Conservation (phyloP, 92 coral and sea anemone species). For the Porites cylindrica region DNA sequence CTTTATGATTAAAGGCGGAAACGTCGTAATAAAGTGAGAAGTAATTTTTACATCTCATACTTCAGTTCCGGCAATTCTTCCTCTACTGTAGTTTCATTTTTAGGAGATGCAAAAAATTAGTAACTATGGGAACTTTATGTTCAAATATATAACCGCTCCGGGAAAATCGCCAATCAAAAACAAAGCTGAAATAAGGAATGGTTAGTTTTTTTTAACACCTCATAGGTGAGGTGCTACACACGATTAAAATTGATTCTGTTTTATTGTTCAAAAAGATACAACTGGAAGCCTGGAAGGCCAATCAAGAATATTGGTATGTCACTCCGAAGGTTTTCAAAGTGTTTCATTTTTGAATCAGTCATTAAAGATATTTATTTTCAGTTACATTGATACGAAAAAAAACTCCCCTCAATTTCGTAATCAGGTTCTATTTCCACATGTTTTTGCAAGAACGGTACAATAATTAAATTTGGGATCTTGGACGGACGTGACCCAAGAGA, state of each 20-base stretch:
- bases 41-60: background rate
- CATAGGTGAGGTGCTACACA: background rate
- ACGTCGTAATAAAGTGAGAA: background rate
- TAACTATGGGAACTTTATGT: background rate
- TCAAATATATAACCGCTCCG: background rate
- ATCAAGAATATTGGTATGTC: background rate
- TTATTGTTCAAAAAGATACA: background rate
- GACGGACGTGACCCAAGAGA: constrained; percentile 19
- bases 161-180: background rate
- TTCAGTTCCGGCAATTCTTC: background rate
- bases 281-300: background rate
- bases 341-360: background rate
- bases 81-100: background rate
- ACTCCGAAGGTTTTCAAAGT: background rate
- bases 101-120: background rate
- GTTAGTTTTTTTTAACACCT: background rate
- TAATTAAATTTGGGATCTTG: constrained; percentile 23
- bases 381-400: background rate
- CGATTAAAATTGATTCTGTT: background rate
- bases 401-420: background rate
- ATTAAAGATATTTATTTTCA: no score
- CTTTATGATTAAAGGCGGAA: background rate
- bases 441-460: background rate
- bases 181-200: background rate
- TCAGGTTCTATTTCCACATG: constrained; percentile 3